Conservation (phyloP, 2,113 vertebrate genomes). For the Ictalurus furcatus region DNA sequence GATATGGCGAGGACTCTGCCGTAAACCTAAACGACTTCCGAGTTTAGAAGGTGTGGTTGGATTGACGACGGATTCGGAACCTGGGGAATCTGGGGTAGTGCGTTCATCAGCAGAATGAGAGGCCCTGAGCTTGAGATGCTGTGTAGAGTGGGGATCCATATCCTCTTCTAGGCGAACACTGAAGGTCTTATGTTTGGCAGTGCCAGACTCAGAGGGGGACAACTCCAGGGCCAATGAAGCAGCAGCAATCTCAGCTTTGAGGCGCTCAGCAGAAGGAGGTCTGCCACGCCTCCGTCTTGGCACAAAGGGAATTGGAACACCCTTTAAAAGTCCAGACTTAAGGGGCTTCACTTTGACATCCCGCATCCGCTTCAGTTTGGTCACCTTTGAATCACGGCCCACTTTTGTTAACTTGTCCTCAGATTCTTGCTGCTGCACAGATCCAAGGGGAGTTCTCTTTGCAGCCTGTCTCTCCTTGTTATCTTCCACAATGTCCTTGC, state of each 20-base stretch:
- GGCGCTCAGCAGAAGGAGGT: conserved; percentile 87
- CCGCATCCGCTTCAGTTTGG: conserved; percentile 89
- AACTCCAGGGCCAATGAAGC: conserved; percentile 64
- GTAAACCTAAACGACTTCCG: conserved; percentile 72
- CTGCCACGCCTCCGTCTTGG: conserved; percentile 83
- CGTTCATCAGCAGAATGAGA: conserved; percentile 48
- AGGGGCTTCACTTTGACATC: conserved; percentile 88
- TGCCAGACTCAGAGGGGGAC: conserved; percentile 52
- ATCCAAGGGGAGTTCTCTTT: conserved; percentile 76
- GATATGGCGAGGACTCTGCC: conserved; percentile 92
- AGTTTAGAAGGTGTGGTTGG: conserved; percentile 74
- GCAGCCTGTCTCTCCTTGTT: conserved; percentile 81
- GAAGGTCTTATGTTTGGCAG: conserved; percentile 84
- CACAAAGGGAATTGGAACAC: conserved; percentile 78
- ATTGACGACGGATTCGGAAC: conserved; percentile 63
- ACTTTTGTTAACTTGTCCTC: conserved; percentile 65
- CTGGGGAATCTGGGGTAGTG: conserved; percentile 60
- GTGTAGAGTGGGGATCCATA: conserved; percentile 60
- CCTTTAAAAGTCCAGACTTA: conserved; percentile 89
- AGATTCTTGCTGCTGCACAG: conserved; percentile 61
- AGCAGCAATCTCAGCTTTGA: conserved; percentile 78
- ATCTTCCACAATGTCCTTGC: conserved; percentile 75
- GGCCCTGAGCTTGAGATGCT: conserved; percentile 59
- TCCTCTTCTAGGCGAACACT: conserved; percentile 78
- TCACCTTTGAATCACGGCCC: conserved; percentile 69